Percentiles rank a stretch among this genome's conserved stretches.
Conservation (phyloP, 2,888 invertebrate genomes). For the Nomada hirtipes region DNA sequence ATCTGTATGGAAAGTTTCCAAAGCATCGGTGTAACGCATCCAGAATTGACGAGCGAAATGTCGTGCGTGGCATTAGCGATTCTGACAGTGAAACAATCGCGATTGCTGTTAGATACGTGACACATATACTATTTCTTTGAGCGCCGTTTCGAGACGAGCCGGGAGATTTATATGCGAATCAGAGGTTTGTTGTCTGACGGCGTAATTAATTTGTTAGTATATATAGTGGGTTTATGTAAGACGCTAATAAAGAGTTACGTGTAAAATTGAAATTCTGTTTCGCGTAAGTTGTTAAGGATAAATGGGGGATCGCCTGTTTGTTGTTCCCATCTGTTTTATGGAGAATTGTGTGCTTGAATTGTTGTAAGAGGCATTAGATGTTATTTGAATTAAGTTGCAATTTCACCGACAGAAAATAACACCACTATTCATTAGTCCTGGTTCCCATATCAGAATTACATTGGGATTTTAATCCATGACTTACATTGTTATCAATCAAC, state of each 20-base stretch:
- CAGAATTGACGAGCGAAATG: constrained; percentile 7
- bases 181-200: not conserved
- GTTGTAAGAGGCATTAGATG: not conserved
- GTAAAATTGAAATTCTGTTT: not conserved
- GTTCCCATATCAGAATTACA: no score
- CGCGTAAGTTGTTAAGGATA: not conserved
- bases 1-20: constrained; percentile 40
- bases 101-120: constrained; percentile 30
- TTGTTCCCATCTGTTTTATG: constrained; percentile 2
- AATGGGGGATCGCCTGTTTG: not conserved
- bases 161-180: constrained; percentile 8
- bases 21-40: not conserved
- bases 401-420: no score
- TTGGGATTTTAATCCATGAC: no score
- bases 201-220: not conserved
- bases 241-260: not conserved
- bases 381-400: no score
- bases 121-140: not conserved
- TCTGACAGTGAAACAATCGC: constrained; percentile 17
- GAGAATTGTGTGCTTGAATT: not conserved
- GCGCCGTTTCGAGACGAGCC: not conserved
- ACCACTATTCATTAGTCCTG: no score
- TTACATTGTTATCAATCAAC: no score
- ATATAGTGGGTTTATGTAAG: not conserved
- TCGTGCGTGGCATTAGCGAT: constrained; percentile 26